A percentile compares a stretch with the other conserved stretches of the same genome.
Conservation (phyloP, 2,888 invertebrate genomes). For the Choristoneura rosaceana region DNA sequence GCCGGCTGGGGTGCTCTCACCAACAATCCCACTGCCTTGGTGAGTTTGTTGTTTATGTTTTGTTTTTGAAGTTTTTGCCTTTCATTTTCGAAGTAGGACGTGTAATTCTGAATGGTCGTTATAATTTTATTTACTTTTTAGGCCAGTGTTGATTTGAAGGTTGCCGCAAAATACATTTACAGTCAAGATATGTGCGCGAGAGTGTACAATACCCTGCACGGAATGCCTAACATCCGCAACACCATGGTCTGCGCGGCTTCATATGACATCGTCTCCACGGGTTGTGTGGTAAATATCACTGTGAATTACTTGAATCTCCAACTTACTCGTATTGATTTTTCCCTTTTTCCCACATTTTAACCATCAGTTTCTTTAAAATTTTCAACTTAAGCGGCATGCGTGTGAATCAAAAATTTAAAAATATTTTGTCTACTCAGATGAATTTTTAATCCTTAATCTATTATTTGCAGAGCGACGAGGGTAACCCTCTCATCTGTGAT, state of each 20-base stretch:
- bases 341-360: no score
- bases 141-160: slow-evolving; percentile 55
- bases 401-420: background rate
- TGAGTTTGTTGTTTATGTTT: background rate
- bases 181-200: slow-evolving; percentile 54
- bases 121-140: slow-evolving; percentile 44
- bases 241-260: slow-evolving; percentile 66
- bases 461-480: slow-evolving; percentile 59
- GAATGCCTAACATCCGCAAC: slow-evolving; percentile 53
- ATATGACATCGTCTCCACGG: slow-evolving; percentile 55
- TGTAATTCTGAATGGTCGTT: no score
- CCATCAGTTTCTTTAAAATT: no score
- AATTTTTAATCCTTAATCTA: background rate
- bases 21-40: slow-evolving; percentile 23
- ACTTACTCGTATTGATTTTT: background rate
- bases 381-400: no score
- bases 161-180: slow-evolving; percentile 59
- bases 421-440: background rate
- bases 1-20: slow-evolving; percentile 59
- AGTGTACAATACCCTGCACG: slow-evolving; percentile 48
- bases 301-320: background rate
- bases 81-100: no score
- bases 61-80: no score
- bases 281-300: slow-evolving; percentile 61
- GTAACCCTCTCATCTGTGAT: slow-evolving; percentile 60